Conservation (phyloP, 2,113 vertebrate species). For the Corvus hawaiiensis region DNA sequence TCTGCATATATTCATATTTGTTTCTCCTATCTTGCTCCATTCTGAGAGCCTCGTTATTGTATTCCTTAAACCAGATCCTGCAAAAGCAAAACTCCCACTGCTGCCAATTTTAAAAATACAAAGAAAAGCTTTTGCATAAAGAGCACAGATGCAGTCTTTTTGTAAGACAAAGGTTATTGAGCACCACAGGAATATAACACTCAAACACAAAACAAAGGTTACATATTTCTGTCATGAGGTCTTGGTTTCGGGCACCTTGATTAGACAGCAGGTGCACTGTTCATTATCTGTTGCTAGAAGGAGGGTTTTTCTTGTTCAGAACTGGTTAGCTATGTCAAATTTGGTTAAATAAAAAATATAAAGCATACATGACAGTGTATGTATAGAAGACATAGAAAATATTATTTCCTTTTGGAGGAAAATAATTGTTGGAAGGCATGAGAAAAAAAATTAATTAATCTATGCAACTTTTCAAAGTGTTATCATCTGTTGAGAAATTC, state of each 20-base stretch:
- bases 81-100: neutral
- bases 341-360: neutral
- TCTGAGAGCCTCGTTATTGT: neutral
- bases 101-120: constrained; percentile 3
- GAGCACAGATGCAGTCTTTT: neutral
- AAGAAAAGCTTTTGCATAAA: constrained; percentile 6
- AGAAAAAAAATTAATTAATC: neutral
- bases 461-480: neutral
- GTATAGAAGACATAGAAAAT: neutral
- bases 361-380: neutral
- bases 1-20: neutral
- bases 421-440: neutral
- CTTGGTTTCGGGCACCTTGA: neutral
- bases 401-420: neutral
- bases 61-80: neutral
- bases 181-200: neutral
- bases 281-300: neutral
- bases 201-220: neutral
- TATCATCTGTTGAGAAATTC: neutral
- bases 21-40: neutral
- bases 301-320: neutral
- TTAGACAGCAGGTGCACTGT: neutral
- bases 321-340: neutral
- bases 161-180: neutral
- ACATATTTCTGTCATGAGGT: neutral